Evolutionary conservation across 2,797 vertebrate species (phyloP).

Genomic region (Botia almorhae): DNA sequence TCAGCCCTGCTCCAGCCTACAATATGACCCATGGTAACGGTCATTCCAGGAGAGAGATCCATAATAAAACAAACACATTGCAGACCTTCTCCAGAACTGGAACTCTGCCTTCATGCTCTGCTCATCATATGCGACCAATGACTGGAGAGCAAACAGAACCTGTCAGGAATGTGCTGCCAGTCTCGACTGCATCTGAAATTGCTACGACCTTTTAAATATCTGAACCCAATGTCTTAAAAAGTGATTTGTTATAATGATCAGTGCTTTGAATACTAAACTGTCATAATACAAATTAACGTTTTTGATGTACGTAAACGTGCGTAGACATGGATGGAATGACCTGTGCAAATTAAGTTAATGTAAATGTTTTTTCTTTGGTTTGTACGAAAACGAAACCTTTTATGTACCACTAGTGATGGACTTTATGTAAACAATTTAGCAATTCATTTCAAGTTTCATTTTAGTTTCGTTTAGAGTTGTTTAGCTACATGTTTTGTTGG

Average conservation of each 20-base stretch:
- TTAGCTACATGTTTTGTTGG: not conserved
- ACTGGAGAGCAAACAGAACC: slow-evolving; percentile 58
- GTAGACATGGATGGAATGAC: not conserved
- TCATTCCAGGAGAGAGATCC: slow-evolving; percentile 68
- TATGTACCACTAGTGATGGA: not conserved
- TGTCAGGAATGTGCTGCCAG: slow-evolving; percentile 64
- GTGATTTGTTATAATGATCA: not conserved
- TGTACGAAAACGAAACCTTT: not conserved
- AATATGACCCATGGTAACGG: slow-evolving; percentile 66
- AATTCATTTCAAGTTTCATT: not conserved
- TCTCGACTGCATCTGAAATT: slow-evolving; percentile 72
- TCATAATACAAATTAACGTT: not conserved
- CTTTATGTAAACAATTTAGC: not conserved
- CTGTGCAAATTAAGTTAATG: not conserved
- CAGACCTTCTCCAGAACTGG: slow-evolving; percentile 70
- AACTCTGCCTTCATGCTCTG: slow-evolving; percentile 67
- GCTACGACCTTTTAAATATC: slow-evolving; percentile 76
- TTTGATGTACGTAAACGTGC: not conserved
- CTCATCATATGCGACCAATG: slow-evolving; percentile 56
- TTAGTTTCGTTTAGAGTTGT: not conserved
- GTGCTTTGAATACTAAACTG: not conserved
- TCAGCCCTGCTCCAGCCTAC: slow-evolving; percentile 70
- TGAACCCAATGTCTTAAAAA: not conserved
- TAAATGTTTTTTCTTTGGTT: not conserved
- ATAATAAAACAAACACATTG: slow-evolving; percentile 67